These are phyloP conservation scores for Agrochola circellaris DNA, from an alignment of 2,888 invertebrate species.

Conservation along the genomic window DNA sequence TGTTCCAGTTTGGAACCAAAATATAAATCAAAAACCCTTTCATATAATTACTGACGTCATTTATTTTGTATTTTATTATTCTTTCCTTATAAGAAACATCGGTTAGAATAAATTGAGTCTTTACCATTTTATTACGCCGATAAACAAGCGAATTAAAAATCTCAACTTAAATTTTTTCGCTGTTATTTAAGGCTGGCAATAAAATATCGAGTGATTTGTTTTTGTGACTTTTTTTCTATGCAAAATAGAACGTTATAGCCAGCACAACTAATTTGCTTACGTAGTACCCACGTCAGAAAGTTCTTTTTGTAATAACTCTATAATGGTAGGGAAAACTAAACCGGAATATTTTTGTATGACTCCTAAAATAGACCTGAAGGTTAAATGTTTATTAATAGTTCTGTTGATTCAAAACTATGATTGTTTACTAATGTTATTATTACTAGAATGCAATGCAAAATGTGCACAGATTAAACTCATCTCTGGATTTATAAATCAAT, in stretches of 20 bases:
- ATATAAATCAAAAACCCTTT: neutral
- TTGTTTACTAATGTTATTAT: neutral
- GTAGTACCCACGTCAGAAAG: neutral
- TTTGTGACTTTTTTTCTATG: neutral
- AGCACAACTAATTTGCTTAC: too few species aligned
- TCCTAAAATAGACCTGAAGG: neutral
- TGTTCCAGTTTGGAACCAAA: neutral
- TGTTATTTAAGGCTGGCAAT: neutral
- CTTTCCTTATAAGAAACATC: too few species aligned
- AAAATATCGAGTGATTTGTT: neutral
- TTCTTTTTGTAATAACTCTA: neutral
- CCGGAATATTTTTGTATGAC: neutral
- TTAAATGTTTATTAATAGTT: too few species aligned
- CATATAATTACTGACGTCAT: too few species aligned
- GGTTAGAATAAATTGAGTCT: neutral
- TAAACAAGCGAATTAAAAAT: neutral
- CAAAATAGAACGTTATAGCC: too few species aligned
- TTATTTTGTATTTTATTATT: too few species aligned
- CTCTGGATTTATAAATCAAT: neutral
- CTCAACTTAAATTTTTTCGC: neutral
- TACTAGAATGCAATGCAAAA: neutral
- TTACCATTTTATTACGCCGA: neutral
- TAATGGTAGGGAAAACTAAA: constrained; percentile 23
- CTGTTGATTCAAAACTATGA: neutral
- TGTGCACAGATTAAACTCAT: neutral